Conservation (phyloP, 1,140 invertebrate species). For the Cyphomyrmex costatus region DNA sequence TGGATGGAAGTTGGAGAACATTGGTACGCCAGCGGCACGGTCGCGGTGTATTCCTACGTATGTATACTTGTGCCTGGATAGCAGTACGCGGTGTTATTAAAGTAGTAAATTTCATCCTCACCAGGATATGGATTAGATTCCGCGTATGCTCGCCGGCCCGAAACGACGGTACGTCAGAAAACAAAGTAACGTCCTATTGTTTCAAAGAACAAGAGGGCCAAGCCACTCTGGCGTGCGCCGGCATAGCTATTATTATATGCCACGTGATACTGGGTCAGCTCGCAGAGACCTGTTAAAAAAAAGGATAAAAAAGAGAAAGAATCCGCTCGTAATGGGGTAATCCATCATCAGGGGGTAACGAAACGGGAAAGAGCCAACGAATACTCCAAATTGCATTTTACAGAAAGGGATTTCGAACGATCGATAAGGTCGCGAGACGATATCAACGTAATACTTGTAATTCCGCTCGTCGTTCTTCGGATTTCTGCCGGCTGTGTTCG, state of each 20-base stretch:
- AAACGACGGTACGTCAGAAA: slow-evolving; percentile 61
- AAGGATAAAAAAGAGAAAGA: slow-evolving; percentile 11
- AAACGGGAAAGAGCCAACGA: slow-evolving; percentile 52
- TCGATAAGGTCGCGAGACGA: slow-evolving; percentile 57
- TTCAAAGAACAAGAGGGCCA: slow-evolving; percentile 60
- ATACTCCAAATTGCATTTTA: slow-evolving; percentile 62
- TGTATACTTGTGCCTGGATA: slow-evolving; percentile 15
- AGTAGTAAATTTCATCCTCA: slow-evolving; percentile 80
- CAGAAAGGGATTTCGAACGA: slow-evolving; percentile 50
- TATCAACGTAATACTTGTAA: slow-evolving; percentile 62
- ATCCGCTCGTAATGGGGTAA: slow-evolving; percentile 60
- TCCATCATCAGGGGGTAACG: slow-evolving; percentile 63
- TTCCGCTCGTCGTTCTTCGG: slow-evolving; percentile 59
- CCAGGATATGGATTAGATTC: slow-evolving; percentile 79
- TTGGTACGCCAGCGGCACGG: slow-evolving; percentile 35
- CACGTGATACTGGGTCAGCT: slow-evolving; percentile 42
- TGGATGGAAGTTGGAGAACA: slow-evolving; percentile 61
- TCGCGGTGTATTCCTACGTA: slow-evolving; percentile 23
- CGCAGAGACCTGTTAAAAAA: slow-evolving; percentile 34
- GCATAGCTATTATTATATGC: slow-evolving; percentile 61
- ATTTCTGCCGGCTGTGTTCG: slow-evolving; percentile 33
- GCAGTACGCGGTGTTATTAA: slow-evolving; percentile 77
- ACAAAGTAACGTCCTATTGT: slow-evolving; percentile 63
- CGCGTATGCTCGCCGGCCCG: slow-evolving; percentile 44
- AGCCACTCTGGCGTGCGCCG: slow-evolving; percentile 40